Base-by-base conservation (phyloP, 1,140 invertebrate genomes). In the Bombus pyrosoma region DNA sequence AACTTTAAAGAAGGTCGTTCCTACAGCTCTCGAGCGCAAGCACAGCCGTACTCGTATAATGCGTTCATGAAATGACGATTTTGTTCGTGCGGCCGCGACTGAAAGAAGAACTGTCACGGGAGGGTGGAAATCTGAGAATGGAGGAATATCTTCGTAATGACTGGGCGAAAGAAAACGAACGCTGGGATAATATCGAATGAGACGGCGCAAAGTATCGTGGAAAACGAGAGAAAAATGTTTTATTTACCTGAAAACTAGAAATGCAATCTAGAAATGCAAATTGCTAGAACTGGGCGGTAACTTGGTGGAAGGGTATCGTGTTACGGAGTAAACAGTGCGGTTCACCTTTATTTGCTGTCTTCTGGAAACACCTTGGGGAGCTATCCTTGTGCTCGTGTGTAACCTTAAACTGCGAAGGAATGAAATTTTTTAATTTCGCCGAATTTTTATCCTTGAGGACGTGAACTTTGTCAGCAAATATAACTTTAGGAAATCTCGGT, bases 1-100 rank as follows among this genome's bases (percentile, higher is more conserved):
- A 76, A 57, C 37, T 76, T 76, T 76, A 76, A 76, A 66, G 39
- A 78, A 78, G 39, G 15, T 62, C 59, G 32, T 66, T 43, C n/a
- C 1, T 8, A 12, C 8, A n/a, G 57, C 57, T 43, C n/a, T 43
- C 32, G 39, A 66, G 12, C 28, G n/a, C 59, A 10, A 12, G 39
- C 22, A 39, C 74, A 18, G 39, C 6, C 59, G 53, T 18, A 15
- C 57, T 64, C 28, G 59, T 43, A 66, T 43, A 78, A 73, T 10
- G 53, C 32, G 68, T 59, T 72, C 47, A 18, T 12, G 43, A 68
- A 68, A 80, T 6, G 64, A 80, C 39, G 64, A 71, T 71, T 47
- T 53, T 71, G 43, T 71, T n/a, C 15, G 47, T 10, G 43, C 34
- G 39, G 34, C 22, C n/a, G 4, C n/a, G 5, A 4, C 13, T 34